Conservation (phyloP, 2,888 invertebrate genomes). For the Chymomyza caudatula region DNA sequence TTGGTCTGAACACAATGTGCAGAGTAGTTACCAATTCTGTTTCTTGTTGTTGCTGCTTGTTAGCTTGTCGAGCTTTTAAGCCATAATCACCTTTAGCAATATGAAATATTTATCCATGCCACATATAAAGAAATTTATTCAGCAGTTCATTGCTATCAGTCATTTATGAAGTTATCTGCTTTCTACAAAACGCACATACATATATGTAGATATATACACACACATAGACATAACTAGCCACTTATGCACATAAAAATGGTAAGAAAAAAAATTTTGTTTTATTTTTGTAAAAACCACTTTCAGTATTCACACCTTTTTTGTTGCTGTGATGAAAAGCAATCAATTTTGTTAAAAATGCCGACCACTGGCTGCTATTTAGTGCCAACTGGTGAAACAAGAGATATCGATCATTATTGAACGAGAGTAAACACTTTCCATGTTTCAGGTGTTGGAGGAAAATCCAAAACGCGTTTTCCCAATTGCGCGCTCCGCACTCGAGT, state of each 20-base stretch:
- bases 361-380: constrained; percentile 13
- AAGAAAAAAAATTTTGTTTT: background rate
- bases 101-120: background rate
- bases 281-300: constrained; percentile 41
- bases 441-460: constrained; percentile 28
- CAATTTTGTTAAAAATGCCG: constrained; percentile 14
- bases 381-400: constrained; percentile 12
- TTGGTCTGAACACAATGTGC: too few species aligned
- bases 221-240: background rate
- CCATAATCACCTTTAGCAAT: background rate
- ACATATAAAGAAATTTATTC: background rate
- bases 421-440: constrained; percentile 61
- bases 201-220: constrained; percentile 23
- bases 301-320: constrained; percentile 62
- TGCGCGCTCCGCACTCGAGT: constrained; percentile 17
- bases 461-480: constrained; percentile 59
- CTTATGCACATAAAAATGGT: background rate
- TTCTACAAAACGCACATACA: constrained; percentile 8
- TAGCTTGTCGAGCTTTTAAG: background rate
- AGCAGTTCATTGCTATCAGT: background rate
- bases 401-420: constrained; percentile 35
- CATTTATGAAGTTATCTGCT: background rate
- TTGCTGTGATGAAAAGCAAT: constrained; percentile 18
- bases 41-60: too few species aligned
- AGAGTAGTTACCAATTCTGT: too few species aligned